Conservation (phyloP, 37 sponge, comb jelly and placozoan genomes). For the Chondrilla cf. caribensis region DNA sequence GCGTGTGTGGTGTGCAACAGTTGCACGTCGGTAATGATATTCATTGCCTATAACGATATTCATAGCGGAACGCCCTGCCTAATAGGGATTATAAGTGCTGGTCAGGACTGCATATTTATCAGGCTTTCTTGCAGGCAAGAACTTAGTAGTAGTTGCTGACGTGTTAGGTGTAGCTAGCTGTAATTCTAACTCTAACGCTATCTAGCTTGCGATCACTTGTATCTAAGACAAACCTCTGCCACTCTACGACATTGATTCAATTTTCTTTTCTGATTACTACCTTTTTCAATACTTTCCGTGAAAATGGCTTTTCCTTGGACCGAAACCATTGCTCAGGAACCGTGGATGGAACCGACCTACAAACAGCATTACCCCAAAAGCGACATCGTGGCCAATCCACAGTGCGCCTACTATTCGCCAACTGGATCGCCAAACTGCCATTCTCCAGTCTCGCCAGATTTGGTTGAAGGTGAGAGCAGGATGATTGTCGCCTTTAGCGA, state of each 20-base stretch:
- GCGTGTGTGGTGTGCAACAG: no score
- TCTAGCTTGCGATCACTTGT: neutral
- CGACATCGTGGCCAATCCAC: neutral
- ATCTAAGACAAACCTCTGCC: neutral
- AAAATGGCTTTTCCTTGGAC: no score
- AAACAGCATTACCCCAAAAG: neutral
- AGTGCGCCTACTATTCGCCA: constrained; percentile 7
- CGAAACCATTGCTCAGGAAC: no score
- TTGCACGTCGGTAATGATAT: neutral
- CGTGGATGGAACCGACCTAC: neutral
- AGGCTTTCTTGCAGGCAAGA: constrained; percentile 9
- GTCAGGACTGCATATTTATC: neutral
- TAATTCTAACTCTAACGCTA: neutral
- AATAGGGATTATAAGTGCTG: neutral
- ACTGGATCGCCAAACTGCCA: neutral
- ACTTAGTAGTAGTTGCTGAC: neutral
- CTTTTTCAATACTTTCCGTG: no score
- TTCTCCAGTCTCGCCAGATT: neutral
- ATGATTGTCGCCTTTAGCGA: no score
- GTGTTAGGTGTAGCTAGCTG: no score
- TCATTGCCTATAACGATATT: neutral
- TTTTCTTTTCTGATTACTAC: no score
- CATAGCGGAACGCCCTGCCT: neutral
- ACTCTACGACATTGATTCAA: no score
- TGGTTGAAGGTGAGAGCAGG: neutral